Evolutionary conservation across 2,888 invertebrate genomes (phyloP).

Genomic region (Drosophila atripex): DNA sequence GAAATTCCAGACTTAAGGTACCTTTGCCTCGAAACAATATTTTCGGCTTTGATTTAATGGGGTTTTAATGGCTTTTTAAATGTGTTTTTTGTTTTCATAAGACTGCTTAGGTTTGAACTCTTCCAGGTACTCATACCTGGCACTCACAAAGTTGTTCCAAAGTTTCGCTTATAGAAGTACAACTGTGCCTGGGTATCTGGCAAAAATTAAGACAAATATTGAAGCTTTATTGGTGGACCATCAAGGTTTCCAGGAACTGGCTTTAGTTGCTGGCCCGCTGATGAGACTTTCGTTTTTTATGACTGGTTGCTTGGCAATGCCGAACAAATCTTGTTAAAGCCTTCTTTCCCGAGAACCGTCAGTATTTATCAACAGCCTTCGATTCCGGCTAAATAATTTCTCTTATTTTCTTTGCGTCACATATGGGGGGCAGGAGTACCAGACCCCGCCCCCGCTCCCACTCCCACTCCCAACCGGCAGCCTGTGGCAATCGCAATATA

Average conservation of each 20-base stretch:
- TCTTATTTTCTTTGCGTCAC: neutral
- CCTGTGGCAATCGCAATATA: constrained; percentile 52
- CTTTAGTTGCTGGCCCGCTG: constrained; percentile 49
- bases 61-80: neutral
- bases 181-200: neutral
- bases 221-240: constrained; percentile 8
- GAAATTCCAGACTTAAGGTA: neutral
- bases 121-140: neutral
- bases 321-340: constrained; percentile 23
- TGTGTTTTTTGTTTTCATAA: neutral
- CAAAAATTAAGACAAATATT: neutral
- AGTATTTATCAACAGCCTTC: constrained; percentile 44
- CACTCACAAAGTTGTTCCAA: neutral
- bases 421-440: constrained; percentile 9
- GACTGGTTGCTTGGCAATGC: constrained; percentile 10
- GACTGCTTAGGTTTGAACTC: neutral
- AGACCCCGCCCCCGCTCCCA: neutral
- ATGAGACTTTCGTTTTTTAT: constrained; percentile 23
- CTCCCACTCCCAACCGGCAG: neutral
- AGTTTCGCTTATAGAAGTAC: neutral
- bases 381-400: constrained; percentile 10
- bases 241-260: constrained; percentile 20
- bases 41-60: neutral
- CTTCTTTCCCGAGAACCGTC: constrained; percentile 47
- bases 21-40: neutral